Percentiles rank a stretch among this genome's conserved stretches.
These are phyloP conservation scores for Lophotriccus pileatus DNA, from an alignment of 2,797 vertebrate species.

Conservation along the genomic window DNA sequence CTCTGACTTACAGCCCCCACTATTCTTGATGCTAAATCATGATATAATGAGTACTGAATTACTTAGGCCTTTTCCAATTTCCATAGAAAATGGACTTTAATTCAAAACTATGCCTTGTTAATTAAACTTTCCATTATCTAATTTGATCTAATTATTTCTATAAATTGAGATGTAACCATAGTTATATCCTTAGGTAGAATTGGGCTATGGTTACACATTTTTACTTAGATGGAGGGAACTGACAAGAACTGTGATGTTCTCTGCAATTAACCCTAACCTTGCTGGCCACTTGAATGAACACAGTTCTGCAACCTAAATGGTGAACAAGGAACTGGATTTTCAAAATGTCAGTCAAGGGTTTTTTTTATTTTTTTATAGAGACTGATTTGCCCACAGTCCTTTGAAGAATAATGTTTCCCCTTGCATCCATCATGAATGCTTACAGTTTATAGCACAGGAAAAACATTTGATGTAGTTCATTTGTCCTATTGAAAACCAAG, in stretches of 20 bases:
- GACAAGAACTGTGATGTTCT: neutral
- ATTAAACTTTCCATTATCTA: constrained; percentile 77
- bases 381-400: neutral
- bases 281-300: neutral
- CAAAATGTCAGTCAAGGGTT: rapidly evolving
- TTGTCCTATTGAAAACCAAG: neutral
- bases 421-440: neutral
- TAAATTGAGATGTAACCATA: constrained; percentile 76
- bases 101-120: constrained; percentile 76
- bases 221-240: constrained; percentile 15
- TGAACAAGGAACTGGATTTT: neutral
- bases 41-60: constrained; percentile 60
- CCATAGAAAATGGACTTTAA: constrained; percentile 78
- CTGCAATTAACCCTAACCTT: constrained; percentile 1
- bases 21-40: constrained; percentile 60
- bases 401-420: neutral
- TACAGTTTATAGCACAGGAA: neutral
- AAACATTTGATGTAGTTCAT: neutral
- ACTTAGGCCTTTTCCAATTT: constrained; percentile 74
- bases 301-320: neutral
- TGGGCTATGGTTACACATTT: constrained; percentile 59
- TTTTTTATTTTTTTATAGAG: neutral
- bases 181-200: constrained; percentile 73
- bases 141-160: constrained; percentile 80
- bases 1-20: neutral